Evolutionary conservation across 2,797 vertebrate genomes (phyloP).

Genomic region (Saxicola maurus): DNA sequence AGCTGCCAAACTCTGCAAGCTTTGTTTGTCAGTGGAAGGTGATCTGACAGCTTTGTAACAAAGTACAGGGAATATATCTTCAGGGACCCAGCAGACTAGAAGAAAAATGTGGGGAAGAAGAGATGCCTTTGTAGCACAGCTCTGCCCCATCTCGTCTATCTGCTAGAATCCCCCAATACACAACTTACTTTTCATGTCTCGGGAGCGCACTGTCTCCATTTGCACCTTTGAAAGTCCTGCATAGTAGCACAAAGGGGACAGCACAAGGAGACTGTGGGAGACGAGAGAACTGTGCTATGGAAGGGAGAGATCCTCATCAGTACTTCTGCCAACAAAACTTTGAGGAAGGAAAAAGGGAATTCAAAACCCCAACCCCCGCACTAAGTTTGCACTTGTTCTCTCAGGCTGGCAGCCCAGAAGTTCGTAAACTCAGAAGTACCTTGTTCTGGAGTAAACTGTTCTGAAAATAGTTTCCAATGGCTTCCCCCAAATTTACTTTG

Average conservation of each 20-base stretch:
- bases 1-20: constrained; percentile 38
- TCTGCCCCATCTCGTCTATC: not conserved
- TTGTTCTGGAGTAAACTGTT: constrained; percentile 26
- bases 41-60: not conserved
- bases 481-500: constrained; percentile 26
- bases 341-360: constrained; percentile 3
- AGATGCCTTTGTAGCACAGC: not conserved
- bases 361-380: not conserved
- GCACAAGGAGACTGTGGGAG: not conserved
- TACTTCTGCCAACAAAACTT: constrained; percentile 3
- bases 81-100: not conserved
- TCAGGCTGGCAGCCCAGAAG: constrained; percentile 32
- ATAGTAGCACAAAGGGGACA: constrained; percentile 33
- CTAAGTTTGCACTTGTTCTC: constrained; percentile 31
- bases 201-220: not conserved
- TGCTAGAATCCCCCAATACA: not conserved
- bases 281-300: not conserved
- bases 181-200: not conserved
- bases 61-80: not conserved
- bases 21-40: not conserved
- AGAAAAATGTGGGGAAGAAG: not conserved
- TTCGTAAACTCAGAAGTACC: constrained; percentile 34
- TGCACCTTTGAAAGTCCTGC: constrained; percentile 42
- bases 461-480: constrained; percentile 33
- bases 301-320: not conserved